These are phyloP conservation scores for Allolobophora icterica DNA, from an alignment of 2,888 invertebrate genomes.

Conservation along the genomic window DNA sequence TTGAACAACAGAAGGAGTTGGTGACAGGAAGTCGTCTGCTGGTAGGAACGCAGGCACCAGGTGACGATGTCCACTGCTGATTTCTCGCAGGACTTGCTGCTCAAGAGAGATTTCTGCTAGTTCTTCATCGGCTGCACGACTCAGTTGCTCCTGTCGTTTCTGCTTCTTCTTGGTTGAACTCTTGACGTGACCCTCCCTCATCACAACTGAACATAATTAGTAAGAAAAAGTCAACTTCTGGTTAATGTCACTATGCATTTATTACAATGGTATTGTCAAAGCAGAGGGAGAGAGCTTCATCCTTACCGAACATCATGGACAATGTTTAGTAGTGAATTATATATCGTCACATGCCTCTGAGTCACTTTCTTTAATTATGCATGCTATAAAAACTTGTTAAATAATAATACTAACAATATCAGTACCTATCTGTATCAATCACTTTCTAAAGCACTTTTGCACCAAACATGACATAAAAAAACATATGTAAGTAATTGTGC, in stretches of 20 bases:
- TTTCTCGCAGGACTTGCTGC: constrained; percentile 55
- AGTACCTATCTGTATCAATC: too few species aligned
- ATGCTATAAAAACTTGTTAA: background rate
- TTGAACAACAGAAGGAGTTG: background rate
- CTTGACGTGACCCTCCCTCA: background rate
- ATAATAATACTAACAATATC: background rate
- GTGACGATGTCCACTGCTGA: constrained; percentile 7
- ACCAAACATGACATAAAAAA: too few species aligned
- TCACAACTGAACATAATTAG: background rate
- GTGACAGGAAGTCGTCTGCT: background rate
- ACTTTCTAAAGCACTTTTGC: too few species aligned
- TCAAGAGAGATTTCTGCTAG: constrained; percentile 65
- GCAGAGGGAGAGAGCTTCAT: background rate
- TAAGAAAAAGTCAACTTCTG: background rate
- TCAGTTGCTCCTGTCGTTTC: constrained; percentile 59
- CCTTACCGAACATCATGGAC: background rate
- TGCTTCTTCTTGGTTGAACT: constrained; percentile 51
- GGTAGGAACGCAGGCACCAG: constrained; percentile 6
- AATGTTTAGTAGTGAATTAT: too few species aligned
- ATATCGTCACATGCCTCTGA: too few species aligned
- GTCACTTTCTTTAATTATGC: too few species aligned
- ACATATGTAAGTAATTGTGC: too few species aligned
- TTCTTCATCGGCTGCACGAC: constrained; percentile 63
- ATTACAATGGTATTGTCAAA: background rate
- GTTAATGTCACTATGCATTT: background rate